Evolutionary conservation across 1,140 invertebrate species (phyloP), one percentile per base, ranked within the genome.

Genomic region (Leptopilina clavipes): DNA sequence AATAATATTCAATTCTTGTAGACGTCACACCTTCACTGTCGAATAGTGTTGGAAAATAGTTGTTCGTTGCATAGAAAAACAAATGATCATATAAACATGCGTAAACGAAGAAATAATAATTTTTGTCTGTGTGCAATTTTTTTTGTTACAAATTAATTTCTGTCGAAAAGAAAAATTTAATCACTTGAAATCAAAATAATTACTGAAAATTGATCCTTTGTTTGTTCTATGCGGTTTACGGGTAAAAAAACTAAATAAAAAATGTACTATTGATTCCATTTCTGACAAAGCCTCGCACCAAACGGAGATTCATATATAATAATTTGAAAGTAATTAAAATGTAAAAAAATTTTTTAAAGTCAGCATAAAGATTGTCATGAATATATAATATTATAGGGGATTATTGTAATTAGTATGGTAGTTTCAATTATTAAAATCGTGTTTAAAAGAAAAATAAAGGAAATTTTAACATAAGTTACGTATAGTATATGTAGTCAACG

Each of bases 251-350:
- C n/a, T n/a, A 59, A 52, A 25, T 25, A 14, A 2, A 25, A 25
- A 25, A 59, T 14, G 19, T 65, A 22, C 25, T 65, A 65, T 65
- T 65, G 25, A 65, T 65, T 65, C 11, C 59, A 65, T 31, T 65
- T 65, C 59, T 65, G 59, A 65, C 59, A 25, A 65, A 65, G 12
- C 22, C 25, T 65, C 59, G 25, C 59, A 40, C 37, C 9, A n/a
- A 14, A 25, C 3, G 14, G 59, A 31, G 25, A 65, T 22, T 65
- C 25, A 40, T 40, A 40, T 40, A 6, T 40, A 65, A 22, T 31
- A 65, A 65, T 65, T 65, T 31, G 59, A 65, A 65, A 37, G 59
- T 65, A 25, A 31, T 22, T 14, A 11, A 65, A 65, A 65, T 65
- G 14, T 22, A 8, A 11, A 65, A 65, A 65, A n/a, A 8, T 40